Conservation (phyloP, 2,888 invertebrate genomes). For the Cacoxenus indagator region DNA sequence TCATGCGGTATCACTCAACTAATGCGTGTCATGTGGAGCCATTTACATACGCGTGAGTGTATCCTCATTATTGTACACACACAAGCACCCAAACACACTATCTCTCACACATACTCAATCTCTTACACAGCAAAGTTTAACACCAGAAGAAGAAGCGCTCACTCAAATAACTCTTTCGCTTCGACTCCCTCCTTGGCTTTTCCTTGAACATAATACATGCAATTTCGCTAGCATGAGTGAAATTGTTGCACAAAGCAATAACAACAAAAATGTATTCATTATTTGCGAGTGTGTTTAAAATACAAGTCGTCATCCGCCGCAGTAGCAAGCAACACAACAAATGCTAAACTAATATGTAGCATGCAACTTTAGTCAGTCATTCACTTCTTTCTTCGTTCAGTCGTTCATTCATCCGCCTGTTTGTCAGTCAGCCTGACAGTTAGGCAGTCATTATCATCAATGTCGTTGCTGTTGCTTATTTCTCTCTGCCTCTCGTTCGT, state of each 20-base stretch:
- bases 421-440: not conserved
- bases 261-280: not conserved
- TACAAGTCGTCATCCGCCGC: not conserved
- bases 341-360: not conserved
- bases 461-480: not conserved
- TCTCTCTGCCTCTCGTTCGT: not conserved
- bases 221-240: not conserved
- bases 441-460: not conserved
- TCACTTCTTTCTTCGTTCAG: not conserved
- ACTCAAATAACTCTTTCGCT: not conserved
- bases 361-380: not conserved
- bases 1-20: not conserved
- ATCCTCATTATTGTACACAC: not conserved
- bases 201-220: not conserved
- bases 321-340: not conserved
- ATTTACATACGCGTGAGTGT: not conserved
- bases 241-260: not conserved
- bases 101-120: too few relatives aligned
- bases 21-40: not conserved
- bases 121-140: too few relatives aligned
- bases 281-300: not conserved
- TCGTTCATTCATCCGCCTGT: not conserved
- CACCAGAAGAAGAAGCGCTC: too few relatives aligned
- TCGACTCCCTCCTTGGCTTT: not conserved
- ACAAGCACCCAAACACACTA: too few relatives aligned